A percentile compares a stretch with the other conserved stretches of the same genome.
Conservation (phyloP, 2,797 vertebrate genomes). For the Decapterus maruadsi region DNA sequence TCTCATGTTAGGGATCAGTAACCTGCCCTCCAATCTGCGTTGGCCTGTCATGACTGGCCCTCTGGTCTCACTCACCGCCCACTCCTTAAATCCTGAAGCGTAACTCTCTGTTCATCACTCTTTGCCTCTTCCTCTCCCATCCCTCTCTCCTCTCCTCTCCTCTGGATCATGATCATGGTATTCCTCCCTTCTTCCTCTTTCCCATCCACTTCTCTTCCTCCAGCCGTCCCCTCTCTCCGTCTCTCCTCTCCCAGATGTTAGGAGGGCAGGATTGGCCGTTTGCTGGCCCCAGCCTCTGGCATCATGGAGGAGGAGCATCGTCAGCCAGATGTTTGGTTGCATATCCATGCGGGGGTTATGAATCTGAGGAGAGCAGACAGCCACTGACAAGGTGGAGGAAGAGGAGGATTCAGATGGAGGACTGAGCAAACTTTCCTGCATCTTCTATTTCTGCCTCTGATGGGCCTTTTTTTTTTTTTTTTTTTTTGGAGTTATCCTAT, state of each 20-base stretch:
- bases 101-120: not conserved
- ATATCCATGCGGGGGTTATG: constrained; percentile 62
- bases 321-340: constrained; percentile 68
- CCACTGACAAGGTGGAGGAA: constrained; percentile 47
- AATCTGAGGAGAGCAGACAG: constrained; percentile 29
- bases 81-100: not conserved
- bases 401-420: constrained; percentile 47
- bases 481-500: constrained; percentile 24
- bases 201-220: constrained; percentile 1
- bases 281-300: constrained; percentile 54
- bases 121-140: not conserved
- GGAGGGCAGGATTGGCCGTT: constrained; percentile 69
- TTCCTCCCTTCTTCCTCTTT: not conserved
- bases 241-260: constrained; percentile 68
- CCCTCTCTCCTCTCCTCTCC: not conserved
- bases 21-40: constrained; percentile 49
- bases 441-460: constrained; percentile 54
- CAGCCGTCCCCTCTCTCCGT: constrained; percentile 34
- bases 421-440: constrained; percentile 54
- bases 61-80: constrained; percentile 22
- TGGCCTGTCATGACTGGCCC: constrained; percentile 20
- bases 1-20: constrained; percentile 42
- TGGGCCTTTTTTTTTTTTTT: constrained; percentile 23
- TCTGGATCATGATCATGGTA: not conserved
- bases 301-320: constrained; percentile 55